Base-by-base conservation (phyloP, 2,888 invertebrate genomes). In the Rhamphomyia laevipes region DNA sequence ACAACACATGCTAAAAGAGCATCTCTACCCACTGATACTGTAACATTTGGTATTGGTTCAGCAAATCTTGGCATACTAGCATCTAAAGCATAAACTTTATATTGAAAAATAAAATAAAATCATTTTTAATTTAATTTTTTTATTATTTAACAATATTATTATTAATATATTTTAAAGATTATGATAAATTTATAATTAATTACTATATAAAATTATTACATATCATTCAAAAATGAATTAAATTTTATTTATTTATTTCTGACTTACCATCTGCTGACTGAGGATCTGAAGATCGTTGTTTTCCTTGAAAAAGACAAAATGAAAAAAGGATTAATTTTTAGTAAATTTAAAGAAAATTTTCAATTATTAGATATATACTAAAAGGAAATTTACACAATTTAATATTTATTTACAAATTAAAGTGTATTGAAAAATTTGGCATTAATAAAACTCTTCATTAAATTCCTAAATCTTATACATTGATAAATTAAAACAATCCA, bases 21-120 rank as follows among this genome's bases (percentile, higher is more conserved):
- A 71, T 92, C 90, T 45, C 87, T 76, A 27, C 91, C 91, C 47
- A 87, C 81, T 41, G 88, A 87, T 56, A 90, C 90, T 18, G 92
- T 92, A 57, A 91, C 88, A 72, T 92, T 93, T 46, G 86, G 84
- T 59, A 92, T 88, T 46, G 86, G 84, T 65, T 90, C 91, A 55
- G 88, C 86, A 68, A 92, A 91, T 61, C 84, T 80, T 51, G 92
- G 92, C 68, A 85, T 63, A 50, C 64, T 67, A 31, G 56, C 55
- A 55, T 69, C 70, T 69, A 51, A n/a, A 35, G 17, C 16, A 43
- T n/a, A 43, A 43, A 43, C 15, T 21, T 43, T 23, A n/a, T n/a
- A n/a, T n/a, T n/a, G n/a, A n/a, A n/a, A 16, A 13, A 43, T 11
- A 37, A 37, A 37, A 15, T 13, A 13, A 37, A 15, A n/a, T 37